phyloP scores from a whole-genome alignment of 1,140 invertebrate species.

The Ceratosolen solmsi region DNA sequence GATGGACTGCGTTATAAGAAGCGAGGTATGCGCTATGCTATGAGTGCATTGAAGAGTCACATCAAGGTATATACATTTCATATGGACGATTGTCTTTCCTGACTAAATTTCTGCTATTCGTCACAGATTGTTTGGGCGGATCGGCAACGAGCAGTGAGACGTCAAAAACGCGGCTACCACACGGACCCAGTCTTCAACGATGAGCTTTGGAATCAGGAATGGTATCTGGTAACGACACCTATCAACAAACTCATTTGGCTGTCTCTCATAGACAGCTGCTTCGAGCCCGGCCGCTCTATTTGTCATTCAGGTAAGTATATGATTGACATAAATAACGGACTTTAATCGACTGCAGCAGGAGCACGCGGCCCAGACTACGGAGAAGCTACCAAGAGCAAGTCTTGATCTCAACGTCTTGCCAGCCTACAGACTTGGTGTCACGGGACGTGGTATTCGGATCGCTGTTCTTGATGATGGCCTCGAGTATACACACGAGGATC shows the following conservation, averaged over 20 bases:
- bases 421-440: slow-evolving; percentile 85
- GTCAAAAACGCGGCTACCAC: slow-evolving; percentile 79
- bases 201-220: slow-evolving; percentile 88
- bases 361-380: slow-evolving; percentile 34
- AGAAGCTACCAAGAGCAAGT: slow-evolving; percentile 59
- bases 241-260: not conserved
- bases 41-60: not conserved
- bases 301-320: not conserved
- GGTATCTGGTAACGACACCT: slow-evolving; percentile 86
- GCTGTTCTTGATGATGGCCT: slow-evolving; percentile 91
- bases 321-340: not conserved
- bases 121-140: slow-evolving; percentile 81
- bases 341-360: not conserved
- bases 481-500: slow-evolving; percentile 86
- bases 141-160: slow-evolving; percentile 77
- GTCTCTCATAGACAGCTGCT: not conserved
- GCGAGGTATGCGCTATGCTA: slow-evolving; percentile 33
- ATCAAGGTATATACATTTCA: slow-evolving; percentile 25
- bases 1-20: slow-evolving; percentile 58
- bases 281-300: not conserved
- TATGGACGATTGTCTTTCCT: not conserved
- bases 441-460: slow-evolving; percentile 86
- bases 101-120: not conserved
- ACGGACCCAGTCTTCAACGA: slow-evolving; percentile 81
- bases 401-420: slow-evolving; percentile 85